Conservation (phyloP, 2,113 vertebrate genomes). For the Rattus norvegicus region GRCr8 NC_086037.1:45468501-45469000, state of each 20-base stretch:
- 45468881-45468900: constrained; percentile 44
- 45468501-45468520: constrained; percentile 16
- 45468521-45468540: not conserved
- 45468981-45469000: not conserved
- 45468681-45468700: not conserved
- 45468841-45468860: no score
- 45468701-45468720: not conserved
- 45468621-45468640: not conserved
- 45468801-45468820: constrained; percentile 12
- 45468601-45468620: not conserved
- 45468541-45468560: constrained; percentile 10
- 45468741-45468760: constrained; percentile 1
- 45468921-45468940: constrained; percentile 38
- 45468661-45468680: not conserved
- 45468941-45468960: constrained; percentile 20
- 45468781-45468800: not conserved
- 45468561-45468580: constrained; percentile 20
- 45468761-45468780: not conserved
- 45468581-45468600: not conserved
- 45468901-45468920: not conserved
- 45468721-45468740: not conserved
- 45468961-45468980: constrained; percentile 7
- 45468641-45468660: not conserved
- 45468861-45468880: not conserved
- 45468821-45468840: not conserved